These are phyloP conservation scores for Condylura cristata DNA, from an alignment of 2,113 vertebrate species.

Conservation along the genomic window DNA sequence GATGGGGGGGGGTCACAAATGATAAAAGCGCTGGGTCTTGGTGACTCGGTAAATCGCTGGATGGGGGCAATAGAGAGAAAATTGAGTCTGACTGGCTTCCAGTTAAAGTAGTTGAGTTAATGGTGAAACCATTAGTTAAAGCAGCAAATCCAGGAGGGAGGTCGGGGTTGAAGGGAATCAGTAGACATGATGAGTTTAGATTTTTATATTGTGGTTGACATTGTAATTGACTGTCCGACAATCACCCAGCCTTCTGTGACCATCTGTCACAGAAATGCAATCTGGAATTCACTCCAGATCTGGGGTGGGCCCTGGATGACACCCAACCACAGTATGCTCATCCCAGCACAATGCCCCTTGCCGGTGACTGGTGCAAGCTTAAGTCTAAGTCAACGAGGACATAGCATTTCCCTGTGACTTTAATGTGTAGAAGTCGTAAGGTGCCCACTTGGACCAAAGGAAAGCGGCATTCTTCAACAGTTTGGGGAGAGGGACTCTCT, in stretches of 20 bases:
- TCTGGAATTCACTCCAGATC: constrained; percentile 14
- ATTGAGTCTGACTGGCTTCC: not conserved
- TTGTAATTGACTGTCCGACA: not conserved
- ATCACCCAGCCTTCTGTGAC: not conserved
- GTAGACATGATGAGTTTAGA: not conserved
- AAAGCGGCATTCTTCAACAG: not conserved
- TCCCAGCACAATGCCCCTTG: not conserved
- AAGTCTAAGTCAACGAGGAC: not conserved
- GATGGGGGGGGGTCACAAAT: not conserved
- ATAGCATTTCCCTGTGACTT: not conserved
- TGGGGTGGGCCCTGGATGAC: not conserved
- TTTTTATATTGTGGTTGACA: not conserved
- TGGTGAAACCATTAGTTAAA: not conserved
- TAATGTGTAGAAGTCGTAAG: not conserved
- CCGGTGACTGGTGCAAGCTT: not conserved
- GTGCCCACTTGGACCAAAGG: not conserved
- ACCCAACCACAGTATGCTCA: not conserved
- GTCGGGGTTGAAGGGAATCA: not conserved
- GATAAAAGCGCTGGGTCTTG: not conserved
- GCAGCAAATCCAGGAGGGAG: not conserved
- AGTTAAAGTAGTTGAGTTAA: not conserved
- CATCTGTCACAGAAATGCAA: constrained; percentile 16
- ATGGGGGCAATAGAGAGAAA: constrained; percentile 14
- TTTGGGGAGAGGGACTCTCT: not conserved
- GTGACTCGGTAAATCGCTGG: not conserved